Percentiles rank a stretch among this genome's conserved stretches.
Conservation (phyloP, 2,113 vertebrate species). For the Coryphaenoides rupestris region DNA sequence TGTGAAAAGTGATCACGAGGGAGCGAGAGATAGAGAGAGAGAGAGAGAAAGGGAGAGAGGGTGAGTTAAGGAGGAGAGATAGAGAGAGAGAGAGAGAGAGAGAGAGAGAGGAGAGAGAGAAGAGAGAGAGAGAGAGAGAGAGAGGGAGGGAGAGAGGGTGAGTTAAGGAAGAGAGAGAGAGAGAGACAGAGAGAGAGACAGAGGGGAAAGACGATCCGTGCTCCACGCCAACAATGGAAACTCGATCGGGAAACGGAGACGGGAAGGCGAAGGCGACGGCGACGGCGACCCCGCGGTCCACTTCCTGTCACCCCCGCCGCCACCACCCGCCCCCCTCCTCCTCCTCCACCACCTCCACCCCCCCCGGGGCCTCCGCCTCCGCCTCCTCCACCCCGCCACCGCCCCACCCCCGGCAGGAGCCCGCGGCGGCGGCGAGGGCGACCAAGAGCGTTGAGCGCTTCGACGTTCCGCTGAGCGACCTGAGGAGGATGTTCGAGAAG, state of each 20-base stretch:
- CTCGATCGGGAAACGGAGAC: slow-evolving; percentile 76
- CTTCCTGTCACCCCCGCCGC: slow-evolving; percentile 36
- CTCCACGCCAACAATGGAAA: slow-evolving; percentile 77
- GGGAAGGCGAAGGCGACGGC: slow-evolving; percentile 32
- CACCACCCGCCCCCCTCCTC: slow-evolving; percentile 42
- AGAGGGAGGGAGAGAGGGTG: slow-evolving; percentile 41
- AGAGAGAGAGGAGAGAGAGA: slow-evolving; percentile 28
- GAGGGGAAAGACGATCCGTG: not conserved
- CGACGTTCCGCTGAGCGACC: slow-evolving; percentile 67
- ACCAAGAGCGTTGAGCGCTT: slow-evolving; percentile 71
- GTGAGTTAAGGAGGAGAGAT: slow-evolving; percentile 42
- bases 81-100: slow-evolving; percentile 27
- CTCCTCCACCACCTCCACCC: too few species aligned
- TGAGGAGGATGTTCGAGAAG: slow-evolving; percentile 79
- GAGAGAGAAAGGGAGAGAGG: slow-evolving; percentile 26
- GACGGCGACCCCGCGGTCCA: slow-evolving; percentile 44
- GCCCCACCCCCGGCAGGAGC: slow-evolving; percentile 35
- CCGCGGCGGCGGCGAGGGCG: not conserved
- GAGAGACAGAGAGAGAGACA: slow-evolving; percentile 42
- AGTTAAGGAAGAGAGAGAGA: slow-evolving; percentile 24
- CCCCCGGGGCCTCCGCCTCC: slow-evolving; percentile 44
- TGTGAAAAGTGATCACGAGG: not conserved
- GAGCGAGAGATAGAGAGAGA: slow-evolving; percentile 4
- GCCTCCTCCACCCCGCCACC: too few species aligned
- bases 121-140: slow-evolving; percentile 11